phyloP scores from a whole-genome alignment of 2,797 vertebrate species.

The Hemitrygon akajei region DNA sequence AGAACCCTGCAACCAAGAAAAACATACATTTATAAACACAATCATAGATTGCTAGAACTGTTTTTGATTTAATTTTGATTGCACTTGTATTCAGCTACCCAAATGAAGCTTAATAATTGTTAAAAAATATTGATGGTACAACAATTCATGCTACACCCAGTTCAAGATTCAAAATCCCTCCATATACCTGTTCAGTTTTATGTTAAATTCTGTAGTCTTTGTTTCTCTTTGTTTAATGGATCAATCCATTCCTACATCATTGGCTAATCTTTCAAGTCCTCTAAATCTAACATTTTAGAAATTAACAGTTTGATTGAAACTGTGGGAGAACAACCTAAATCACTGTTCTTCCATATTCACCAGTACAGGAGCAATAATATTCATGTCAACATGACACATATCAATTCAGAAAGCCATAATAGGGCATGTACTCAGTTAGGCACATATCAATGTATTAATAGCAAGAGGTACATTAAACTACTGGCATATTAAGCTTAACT shows the following conservation, averaged over 20 bases:
- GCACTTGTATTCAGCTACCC: neutral
- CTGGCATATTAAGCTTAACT: neutral
- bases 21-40: conserved; percentile 2
- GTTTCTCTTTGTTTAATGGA: no score
- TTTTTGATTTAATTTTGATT: neutral
- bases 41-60: neutral
- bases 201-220: neutral
- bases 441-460: neutral
- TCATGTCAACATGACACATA: no score
- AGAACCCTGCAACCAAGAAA: conserved; percentile 60
- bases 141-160: neutral
- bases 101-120: neutral
- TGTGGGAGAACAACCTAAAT: no score
- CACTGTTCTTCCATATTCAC: no score
- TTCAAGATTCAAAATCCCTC: neutral
- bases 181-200: neutral
- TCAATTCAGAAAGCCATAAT: no score
- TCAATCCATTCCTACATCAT: no score
- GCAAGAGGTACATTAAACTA: neutral
- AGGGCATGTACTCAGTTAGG: no score
- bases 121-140: neutral
- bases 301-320: no score
- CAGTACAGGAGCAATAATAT: no score
- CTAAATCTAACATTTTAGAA: no score
- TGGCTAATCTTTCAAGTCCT: no score